Base-by-base conservation (phyloP, 1,140 invertebrate genomes). In the Drosophila mojavensis region DNA sequence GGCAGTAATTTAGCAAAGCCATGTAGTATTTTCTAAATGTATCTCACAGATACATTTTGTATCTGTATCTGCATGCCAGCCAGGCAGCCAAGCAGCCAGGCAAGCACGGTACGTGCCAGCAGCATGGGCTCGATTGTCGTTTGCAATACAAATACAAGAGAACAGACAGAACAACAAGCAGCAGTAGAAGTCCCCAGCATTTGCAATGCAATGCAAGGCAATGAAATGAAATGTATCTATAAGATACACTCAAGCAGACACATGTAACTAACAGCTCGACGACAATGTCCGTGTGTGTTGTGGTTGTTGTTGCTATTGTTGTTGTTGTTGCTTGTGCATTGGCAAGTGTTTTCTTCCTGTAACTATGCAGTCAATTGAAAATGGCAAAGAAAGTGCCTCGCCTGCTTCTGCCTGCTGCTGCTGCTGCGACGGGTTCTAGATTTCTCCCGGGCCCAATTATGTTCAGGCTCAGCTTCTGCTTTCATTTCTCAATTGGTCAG, bases 291-390 rank as follows among this genome's bases (percentile, higher is more conserved):
- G 39, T 65, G 36, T 65, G 28, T n/a, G 3, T 3, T 24, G 41
- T 65, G 24, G 47, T 15, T 15, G 4, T 9, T 30, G 66, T 36
- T 5, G n/a, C n/a, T n/a, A n/a, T 3, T 24, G 41, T 65, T n/a
- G 47, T 15, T 15, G 4, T 9, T 30, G 41, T 24, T 41, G 61
- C 60, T 11, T 50, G 47, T 59, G 68, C 50, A 45, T 79, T 50
- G 59, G 56, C 60, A 48, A 54, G 67, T 66, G 58, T 26, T 43
- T 67, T 73, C 75, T 62, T 86, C 62, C 83, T 86, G 79, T 82
- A 82, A 82, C 76, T 81, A 86, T 79, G 79, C 79, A 83, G 82
- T 79, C 77, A 83, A 86, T 88, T 88, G 72, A 74, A 88, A 83
- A 78, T 58, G 69, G 79, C 79, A 83, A 88, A 86, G 83, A 86